Evolutionary conservation across 2,888 invertebrate genomes (phyloP).

Genomic region (Limulus polyphemus): DNA sequence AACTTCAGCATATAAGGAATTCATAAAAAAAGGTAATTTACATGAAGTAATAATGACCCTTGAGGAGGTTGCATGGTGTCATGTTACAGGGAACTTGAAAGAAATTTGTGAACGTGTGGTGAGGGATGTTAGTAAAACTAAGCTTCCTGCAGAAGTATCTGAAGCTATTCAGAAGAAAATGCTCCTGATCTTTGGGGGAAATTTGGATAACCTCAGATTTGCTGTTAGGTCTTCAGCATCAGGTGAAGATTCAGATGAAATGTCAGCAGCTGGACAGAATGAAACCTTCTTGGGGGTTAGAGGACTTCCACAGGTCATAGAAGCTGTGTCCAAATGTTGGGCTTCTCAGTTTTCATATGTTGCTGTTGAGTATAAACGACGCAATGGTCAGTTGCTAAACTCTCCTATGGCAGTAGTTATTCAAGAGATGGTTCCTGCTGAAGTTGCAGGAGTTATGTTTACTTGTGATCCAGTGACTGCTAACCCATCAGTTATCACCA

Average conservation of each 20-base stretch:
- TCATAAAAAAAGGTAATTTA: constrained; percentile 25
- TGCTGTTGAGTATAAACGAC: constrained; percentile 13
- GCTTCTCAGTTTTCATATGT: constrained; percentile 9
- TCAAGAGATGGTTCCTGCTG: constrained; percentile 59
- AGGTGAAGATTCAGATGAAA: constrained; percentile 11
- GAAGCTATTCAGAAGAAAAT: not conserved
- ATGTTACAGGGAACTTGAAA: no score
- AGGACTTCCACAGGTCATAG: not conserved
- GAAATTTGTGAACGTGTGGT: constrained; percentile 8
- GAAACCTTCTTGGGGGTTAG: constrained; percentile 5
- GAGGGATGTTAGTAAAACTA: not conserved
- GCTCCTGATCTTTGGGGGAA: not conserved
- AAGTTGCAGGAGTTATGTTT: constrained; percentile 59
- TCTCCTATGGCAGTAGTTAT: constrained; percentile 64
- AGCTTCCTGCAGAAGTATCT: not conserved
- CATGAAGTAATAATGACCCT: no score
- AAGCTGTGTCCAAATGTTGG: constrained; percentile 1
- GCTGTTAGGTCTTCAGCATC: constrained; percentile 11
- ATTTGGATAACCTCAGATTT: not conserved
- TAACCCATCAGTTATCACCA: constrained; percentile 51
- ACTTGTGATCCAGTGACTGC: constrained; percentile 61
- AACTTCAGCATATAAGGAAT: not conserved
- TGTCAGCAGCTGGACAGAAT: constrained; percentile 13
- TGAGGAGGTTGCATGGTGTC: no score
- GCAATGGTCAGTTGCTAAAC: constrained; percentile 14